A percentile compares a stretch with the other conserved stretches of the same genome.
These are phyloP conservation scores for Leptinotarsa texana DNA, from an alignment of 1,140 invertebrate genomes.

Conservation along the genomic window DNA sequence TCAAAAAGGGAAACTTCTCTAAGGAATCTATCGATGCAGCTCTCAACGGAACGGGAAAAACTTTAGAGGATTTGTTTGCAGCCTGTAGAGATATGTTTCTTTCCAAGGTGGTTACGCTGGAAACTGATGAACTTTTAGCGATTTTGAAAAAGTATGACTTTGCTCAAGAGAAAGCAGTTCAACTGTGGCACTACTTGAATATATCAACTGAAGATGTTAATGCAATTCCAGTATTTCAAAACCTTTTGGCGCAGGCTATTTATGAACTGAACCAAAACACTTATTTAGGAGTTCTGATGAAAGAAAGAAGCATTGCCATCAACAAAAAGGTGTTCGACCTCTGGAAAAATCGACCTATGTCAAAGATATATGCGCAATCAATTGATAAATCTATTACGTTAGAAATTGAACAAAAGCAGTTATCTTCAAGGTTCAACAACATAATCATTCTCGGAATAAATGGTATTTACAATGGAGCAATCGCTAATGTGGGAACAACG, in stretches of 20 bases:
- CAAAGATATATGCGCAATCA: conserved; percentile 7
- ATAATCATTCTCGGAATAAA: not conserved
- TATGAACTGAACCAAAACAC: not conserved
- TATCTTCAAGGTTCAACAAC: not conserved
- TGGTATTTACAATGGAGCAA: not conserved
- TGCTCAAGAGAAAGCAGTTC: not conserved
- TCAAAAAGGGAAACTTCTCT: conserved; percentile 30
- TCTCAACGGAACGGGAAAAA: not conserved
- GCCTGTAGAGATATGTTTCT: conserved; percentile 14
- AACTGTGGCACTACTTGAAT: conserved; percentile 15
- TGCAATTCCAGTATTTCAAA: conserved; percentile 1
- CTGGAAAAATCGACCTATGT: conserved; percentile 5
- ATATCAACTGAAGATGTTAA: conserved; percentile 13
- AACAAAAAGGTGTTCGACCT: conserved; percentile 16
- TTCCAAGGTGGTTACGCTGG: not conserved
- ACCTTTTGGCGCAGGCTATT: not conserved
- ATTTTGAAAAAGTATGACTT: conserved; percentile 15
- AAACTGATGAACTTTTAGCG: not conserved
- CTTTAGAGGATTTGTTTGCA: conserved; percentile 13
- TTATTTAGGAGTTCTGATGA: conserved; percentile 17
- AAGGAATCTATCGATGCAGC: not conserved
- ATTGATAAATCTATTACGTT: not conserved
- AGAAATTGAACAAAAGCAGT: not conserved
- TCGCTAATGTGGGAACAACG: not conserved
- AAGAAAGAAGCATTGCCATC: not conserved